Evolutionary conservation across 2,113 vertebrate species (phyloP).

Genomic region (Paraplagusia blochii): DNA sequence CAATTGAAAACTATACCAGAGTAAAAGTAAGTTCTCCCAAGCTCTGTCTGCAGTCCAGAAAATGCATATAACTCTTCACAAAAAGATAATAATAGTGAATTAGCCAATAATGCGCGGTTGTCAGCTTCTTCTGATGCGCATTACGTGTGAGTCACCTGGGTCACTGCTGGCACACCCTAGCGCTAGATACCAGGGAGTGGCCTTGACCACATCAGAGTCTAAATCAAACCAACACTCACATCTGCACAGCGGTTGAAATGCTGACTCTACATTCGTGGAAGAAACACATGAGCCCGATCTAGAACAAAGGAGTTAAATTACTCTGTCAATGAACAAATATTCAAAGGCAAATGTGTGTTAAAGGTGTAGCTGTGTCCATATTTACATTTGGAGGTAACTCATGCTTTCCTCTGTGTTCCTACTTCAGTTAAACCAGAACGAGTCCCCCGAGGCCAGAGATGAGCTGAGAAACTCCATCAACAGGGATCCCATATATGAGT

Average conservation of each 20-base stretch:
- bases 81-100: slow-evolving; percentile 5
- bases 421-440: slow-evolving; percentile 49
- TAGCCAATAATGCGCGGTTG: slow-evolving; percentile 13
- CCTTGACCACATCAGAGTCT: slow-evolving; percentile 41
- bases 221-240: slow-evolving; percentile 31
- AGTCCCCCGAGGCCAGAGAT: slow-evolving; percentile 58
- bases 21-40: slow-evolving; percentile 61
- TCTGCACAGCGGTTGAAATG: slow-evolving; percentile 28
- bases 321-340: slow-evolving; percentile 4
- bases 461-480: slow-evolving; percentile 84
- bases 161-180: slow-evolving; percentile 46
- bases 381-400: slow-evolving; percentile 6
- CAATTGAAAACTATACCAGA: slow-evolving; percentile 60
- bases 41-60: neutral
- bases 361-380: slow-evolving; percentile 4
- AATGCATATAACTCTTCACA: neutral
- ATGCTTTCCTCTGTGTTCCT: slow-evolving; percentile 2
- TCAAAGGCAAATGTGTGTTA: neutral
- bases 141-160: slow-evolving; percentile 57
- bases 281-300: slow-evolving; percentile 22
- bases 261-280: slow-evolving; percentile 47
- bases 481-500: slow-evolving; percentile 80
- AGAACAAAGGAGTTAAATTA: slow-evolving; percentile 1
- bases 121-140: slow-evolving; percentile 24
- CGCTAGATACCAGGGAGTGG: slow-evolving; percentile 46